Conservation (phyloP, 1,140 invertebrate species). For the Heliconius hermathena region DNA sequence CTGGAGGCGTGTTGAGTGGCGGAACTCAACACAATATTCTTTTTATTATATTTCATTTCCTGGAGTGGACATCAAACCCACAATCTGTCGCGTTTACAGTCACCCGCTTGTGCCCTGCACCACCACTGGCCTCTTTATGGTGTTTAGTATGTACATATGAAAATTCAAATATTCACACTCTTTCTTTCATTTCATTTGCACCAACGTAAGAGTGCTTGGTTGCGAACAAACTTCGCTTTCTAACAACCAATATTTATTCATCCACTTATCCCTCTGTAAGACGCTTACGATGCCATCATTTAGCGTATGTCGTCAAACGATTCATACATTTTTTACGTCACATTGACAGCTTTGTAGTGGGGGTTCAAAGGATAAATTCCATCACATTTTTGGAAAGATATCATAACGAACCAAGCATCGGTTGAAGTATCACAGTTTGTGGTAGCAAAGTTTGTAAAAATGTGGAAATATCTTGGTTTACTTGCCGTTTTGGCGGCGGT, state of each 20-base stretch:
- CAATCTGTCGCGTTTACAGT: too few relatives aligned
- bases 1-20: too few relatives aligned
- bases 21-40: too few relatives aligned
- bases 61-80: too few relatives aligned
- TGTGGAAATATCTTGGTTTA: conserved; percentile 64
- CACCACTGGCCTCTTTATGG: conserved; percentile 17
- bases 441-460: conserved; percentile 46
- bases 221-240: conserved; percentile 77
- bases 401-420: conserved; percentile 67
- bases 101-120: too few relatives aligned
- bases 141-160: conserved; percentile 48
- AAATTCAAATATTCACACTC: conserved; percentile 79
- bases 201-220: conserved; percentile 60
- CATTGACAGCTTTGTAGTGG: conserved; percentile 56
- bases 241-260: conserved; percentile 79
- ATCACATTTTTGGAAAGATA: conserved; percentile 71
- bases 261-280: conserved; percentile 74
- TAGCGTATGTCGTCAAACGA: conserved; percentile 64
- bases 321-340: conserved; percentile 65
- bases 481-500: conserved; percentile 65
- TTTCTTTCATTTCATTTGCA: conserved; percentile 80
- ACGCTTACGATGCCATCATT: conserved; percentile 60
- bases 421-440: conserved; percentile 48
- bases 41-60: too few relatives aligned
- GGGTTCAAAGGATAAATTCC: conserved; percentile 75